phyloP scores from a whole-genome alignment of 2,888 invertebrate species.

The Diploptera punctata region DNA sequence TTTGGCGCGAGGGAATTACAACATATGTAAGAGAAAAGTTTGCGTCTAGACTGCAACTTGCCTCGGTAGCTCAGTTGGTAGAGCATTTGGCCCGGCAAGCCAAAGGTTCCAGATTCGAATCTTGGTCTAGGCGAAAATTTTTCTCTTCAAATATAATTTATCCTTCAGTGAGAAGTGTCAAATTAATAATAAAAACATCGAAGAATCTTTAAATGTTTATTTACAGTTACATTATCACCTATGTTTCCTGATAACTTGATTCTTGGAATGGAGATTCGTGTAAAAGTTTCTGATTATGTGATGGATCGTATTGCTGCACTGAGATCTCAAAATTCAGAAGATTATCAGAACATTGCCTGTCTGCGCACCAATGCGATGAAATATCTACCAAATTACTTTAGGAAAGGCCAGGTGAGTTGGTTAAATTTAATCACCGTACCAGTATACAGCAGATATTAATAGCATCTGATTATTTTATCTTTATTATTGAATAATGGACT shows the following conservation, averaged over 20 bases:
- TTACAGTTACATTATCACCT: slow-evolving; percentile 87
- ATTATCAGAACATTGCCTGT: slow-evolving; percentile 94
- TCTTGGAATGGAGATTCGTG: slow-evolving; percentile 96
- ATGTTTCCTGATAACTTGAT: slow-evolving; percentile 90
- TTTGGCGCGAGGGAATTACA: too few relatives aligned
- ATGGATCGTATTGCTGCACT: slow-evolving; percentile 92
- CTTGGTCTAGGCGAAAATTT: too few relatives aligned
- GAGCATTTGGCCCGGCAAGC: too few relatives aligned
- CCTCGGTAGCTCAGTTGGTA: too few relatives aligned
- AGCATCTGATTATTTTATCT: not conserved
- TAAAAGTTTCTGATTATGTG: slow-evolving; percentile 98
- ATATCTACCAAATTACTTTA: slow-evolving; percentile 96
- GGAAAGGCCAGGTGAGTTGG: slow-evolving; percentile 81
- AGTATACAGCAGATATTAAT: too few relatives aligned
- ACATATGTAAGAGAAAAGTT: too few relatives aligned
- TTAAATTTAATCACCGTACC: not conserved
- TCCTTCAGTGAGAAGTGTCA: too few relatives aligned
- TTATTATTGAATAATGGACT: not conserved
- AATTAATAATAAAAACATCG: too few relatives aligned
- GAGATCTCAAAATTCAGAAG: slow-evolving; percentile 72
- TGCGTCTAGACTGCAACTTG: too few relatives aligned
- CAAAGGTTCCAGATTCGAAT: too few relatives aligned
- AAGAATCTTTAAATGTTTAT: too few relatives aligned
- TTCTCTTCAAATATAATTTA: too few relatives aligned
- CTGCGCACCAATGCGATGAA: slow-evolving; percentile 98